These are phyloP conservation scores for Ibidorhyncha struthersii DNA, from an alignment of 2,113 vertebrate species.

Conservation along the genomic window DNA sequence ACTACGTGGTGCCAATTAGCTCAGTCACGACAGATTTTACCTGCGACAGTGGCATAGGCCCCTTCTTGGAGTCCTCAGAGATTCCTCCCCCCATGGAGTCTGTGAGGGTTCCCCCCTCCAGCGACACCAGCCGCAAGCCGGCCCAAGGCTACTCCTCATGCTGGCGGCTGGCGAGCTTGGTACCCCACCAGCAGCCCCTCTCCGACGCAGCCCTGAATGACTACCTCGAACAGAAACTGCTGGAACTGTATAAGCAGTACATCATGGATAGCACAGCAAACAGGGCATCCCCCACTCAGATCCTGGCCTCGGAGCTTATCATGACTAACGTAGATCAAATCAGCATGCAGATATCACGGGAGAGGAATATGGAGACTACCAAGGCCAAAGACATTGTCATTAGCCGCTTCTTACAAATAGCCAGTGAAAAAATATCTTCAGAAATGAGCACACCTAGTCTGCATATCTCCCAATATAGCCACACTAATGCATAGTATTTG, in stretches of 20 bases:
- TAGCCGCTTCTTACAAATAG: slow-evolving; percentile 85
- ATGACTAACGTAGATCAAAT: slow-evolving; percentile 93
- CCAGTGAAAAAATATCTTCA: slow-evolving; percentile 84
- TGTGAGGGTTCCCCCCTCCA: background rate
- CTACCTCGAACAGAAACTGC: slow-evolving; percentile 92
- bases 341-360: slow-evolving; percentile 88
- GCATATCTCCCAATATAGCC: slow-evolving; percentile 87
- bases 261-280: slow-evolving; percentile 86
- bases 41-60: slow-evolving; percentile 76
- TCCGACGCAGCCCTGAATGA: slow-evolving; percentile 90
- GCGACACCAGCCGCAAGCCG: background rate
- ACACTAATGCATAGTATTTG: slow-evolving; percentile 31
- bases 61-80: slow-evolving; percentile 90
- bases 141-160: slow-evolving; percentile 78
- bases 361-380: slow-evolving; percentile 88
- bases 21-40: slow-evolving; percentile 76
- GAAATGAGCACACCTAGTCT: slow-evolving; percentile 94
- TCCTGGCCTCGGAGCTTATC: slow-evolving; percentile 89
- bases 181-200: slow-evolving; percentile 86
- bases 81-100: slow-evolving; percentile 83
- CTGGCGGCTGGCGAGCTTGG: slow-evolving; percentile 80
- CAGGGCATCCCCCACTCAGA: slow-evolving; percentile 78
- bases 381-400: slow-evolving; percentile 94
- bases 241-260: slow-evolving; percentile 93
- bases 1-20: slow-evolving; percentile 87